phyloP scores from a whole-genome alignment of 2,113 vertebrate species.

The Argyrosomus japonicus region DNA sequence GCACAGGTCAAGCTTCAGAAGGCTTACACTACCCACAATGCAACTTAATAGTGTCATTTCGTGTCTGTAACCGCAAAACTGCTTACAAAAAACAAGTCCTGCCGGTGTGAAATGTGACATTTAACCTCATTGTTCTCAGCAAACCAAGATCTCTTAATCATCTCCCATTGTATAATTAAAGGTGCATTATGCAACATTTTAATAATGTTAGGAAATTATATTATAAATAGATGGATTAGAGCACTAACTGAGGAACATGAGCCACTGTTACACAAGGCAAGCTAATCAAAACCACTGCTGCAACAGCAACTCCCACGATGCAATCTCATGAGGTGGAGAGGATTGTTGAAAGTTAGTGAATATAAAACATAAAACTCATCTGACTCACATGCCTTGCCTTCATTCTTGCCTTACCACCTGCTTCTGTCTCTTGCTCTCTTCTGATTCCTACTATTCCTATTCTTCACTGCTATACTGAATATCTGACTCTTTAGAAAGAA shows the following conservation, averaged over 20 bases:
- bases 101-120: neutral
- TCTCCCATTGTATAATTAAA: neutral
- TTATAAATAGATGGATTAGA: conserved; percentile 31
- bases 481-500: too few relatives aligned
- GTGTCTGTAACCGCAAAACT: neutral
- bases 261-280: conserved; percentile 23
- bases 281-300: conserved; percentile 32
- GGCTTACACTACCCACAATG: too few relatives aligned
- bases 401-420: neutral
- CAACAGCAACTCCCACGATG: conserved; percentile 7
- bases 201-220: neutral
- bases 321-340: conserved; percentile 7
- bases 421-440: neutral
- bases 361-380: neutral
- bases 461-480: neutral
- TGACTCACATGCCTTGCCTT: neutral
- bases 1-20: too few relatives aligned
- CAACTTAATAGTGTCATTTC: too few relatives aligned
- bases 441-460: neutral
- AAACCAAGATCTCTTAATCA: neutral
- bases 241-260: neutral
- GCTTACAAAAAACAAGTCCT: neutral
- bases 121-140: neutral
- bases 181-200: conserved; percentile 6
- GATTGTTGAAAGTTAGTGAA: neutral